phyloP scores from a whole-genome alignment of 2,797 vertebrate species.

The Acanthurus lineatus region DNA sequence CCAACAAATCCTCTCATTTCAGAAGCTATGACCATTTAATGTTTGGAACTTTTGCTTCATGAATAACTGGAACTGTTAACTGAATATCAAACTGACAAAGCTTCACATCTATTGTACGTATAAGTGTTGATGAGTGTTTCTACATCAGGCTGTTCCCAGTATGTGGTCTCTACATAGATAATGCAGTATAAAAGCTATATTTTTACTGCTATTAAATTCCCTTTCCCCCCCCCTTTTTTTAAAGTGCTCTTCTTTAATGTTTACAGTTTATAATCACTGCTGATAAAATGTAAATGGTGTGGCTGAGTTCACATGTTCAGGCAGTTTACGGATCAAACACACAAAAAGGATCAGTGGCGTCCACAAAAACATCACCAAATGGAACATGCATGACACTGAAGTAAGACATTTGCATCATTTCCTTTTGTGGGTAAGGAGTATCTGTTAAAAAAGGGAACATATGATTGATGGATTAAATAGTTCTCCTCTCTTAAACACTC shows the following conservation, averaged over 20 bases:
- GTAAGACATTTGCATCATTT: neutral
- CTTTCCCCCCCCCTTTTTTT: no score
- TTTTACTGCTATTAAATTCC: no score
- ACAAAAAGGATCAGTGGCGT: neutral
- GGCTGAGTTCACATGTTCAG: no score
- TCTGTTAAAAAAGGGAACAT: neutral
- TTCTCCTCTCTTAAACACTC: slow-evolving; percentile 9
- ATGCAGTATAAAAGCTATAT: no score
- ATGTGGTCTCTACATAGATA: neutral
- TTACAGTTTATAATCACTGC: no score
- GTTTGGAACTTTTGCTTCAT: neutral
- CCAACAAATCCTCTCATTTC: neutral
- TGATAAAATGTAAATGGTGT: no score
- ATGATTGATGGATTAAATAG: slow-evolving; percentile 20
- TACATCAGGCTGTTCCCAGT: neutral
- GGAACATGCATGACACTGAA: neutral
- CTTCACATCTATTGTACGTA: neutral
- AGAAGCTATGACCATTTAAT: neutral
- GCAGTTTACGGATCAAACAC: neutral
- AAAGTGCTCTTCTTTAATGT: no score
- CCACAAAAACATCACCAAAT: neutral
- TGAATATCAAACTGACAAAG: neutral
- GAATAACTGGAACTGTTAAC: neutral
- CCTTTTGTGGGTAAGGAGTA: neutral
- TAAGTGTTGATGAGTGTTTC: neutral